Conservation (phyloP, 53 echinoderm and acorn worm species). For the Paelopatides confundens region DNA sequence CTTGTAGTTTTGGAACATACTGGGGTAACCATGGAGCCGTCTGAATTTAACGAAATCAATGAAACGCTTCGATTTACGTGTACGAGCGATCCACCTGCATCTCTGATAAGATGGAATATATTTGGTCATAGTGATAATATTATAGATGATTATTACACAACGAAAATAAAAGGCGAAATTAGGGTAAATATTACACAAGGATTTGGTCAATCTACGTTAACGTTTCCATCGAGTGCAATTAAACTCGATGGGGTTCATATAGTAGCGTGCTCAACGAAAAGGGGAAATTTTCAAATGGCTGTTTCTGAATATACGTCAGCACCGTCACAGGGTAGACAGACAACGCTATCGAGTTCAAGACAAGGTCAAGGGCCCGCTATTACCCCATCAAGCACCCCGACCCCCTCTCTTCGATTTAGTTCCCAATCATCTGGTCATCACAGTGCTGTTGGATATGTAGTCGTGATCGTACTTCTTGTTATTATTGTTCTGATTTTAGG, state of each 20-base stretch:
- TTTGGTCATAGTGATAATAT: conserved; percentile 23
- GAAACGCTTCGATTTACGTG: background rate
- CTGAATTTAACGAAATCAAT: background rate
- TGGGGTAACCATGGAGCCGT: background rate
- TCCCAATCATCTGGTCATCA: background rate
- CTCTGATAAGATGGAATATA: conserved; percentile 17
- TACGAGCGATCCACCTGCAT: conserved; percentile 3
- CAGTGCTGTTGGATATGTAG: background rate
- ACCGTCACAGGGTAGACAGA: too few species aligned
- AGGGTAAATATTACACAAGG: conserved; percentile 1
- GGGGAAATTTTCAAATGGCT: conserved; percentile 14
- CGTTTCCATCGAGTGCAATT: background rate
- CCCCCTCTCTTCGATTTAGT: background rate
- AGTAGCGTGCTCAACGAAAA: conserved; percentile 1
- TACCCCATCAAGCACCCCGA: too few species aligned
- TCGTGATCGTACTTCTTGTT: background rate
- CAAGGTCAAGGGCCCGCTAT: background rate
- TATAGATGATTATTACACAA: background rate
- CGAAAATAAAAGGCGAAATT: background rate
- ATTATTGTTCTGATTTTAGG: conserved; percentile 2
- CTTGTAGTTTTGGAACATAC: background rate
- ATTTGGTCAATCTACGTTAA: background rate
- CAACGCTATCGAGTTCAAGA: background rate
- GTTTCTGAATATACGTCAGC: background rate
- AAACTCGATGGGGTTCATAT: background rate